phyloP scores from a whole-genome alignment of 2,888 invertebrate genomes.

The Cremastinae sp. region DNA sequence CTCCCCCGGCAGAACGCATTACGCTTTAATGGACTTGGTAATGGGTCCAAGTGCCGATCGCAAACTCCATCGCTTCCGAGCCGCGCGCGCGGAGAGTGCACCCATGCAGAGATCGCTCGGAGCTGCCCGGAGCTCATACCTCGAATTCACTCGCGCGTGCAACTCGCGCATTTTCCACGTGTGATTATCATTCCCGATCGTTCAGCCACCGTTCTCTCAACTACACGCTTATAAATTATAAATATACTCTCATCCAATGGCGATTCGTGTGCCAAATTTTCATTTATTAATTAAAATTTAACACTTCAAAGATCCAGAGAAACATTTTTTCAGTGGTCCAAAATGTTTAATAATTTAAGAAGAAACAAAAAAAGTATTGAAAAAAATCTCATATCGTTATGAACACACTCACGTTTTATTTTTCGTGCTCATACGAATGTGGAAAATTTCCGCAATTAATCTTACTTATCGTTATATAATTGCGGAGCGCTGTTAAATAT shows the following conservation, averaged over 20 bases:
- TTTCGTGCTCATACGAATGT: no score
- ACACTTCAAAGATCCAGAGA: background rate
- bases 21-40: conserved; percentile 62
- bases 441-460: conserved; percentile 37
- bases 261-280: conserved; percentile 40
- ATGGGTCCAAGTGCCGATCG: conserved; percentile 62
- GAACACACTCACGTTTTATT: no score
- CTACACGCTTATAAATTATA: background rate
- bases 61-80: conserved; percentile 31
- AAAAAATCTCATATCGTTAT: no score
- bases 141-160: conserved; percentile 58
- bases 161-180: conserved; percentile 60
- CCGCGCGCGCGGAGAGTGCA: conserved; percentile 41
- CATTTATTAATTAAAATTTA: conserved; percentile 13
- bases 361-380: no score
- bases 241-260: conserved; percentile 18
- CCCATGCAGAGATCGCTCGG: conserved; percentile 45
- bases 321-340: no score
- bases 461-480: conserved; percentile 30
- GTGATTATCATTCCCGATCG: conserved; percentile 59
- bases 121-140: conserved; percentile 43
- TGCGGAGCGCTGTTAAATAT: conserved; percentile 64
- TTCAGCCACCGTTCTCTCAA: conserved; percentile 39
- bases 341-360: no score
- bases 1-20: conserved; percentile 46